Evolutionary conservation across 2,797 vertebrate species (phyloP), one percentile per base, ranked within the genome.

Genomic region (Gymnothorax javanicus): DNA sequence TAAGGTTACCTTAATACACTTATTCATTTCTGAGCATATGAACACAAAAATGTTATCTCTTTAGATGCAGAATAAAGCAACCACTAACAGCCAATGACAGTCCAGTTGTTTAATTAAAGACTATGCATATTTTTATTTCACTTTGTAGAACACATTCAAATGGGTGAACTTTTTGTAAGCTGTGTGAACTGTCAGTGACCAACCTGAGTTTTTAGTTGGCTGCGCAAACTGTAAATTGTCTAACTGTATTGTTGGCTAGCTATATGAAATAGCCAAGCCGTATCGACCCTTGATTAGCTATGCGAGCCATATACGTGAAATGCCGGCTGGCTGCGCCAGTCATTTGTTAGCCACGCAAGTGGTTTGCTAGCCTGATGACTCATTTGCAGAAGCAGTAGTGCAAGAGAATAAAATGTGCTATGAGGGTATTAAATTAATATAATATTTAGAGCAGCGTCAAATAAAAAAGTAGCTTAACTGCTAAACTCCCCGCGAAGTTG

Each of bases 391-490:
- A 2, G 33, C 33, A 43, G 33, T 1, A 43, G 33, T 43, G 33
- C 56, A 83, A 59, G 56, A 27, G 52, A 13, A 27, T 13, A 13
- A 77, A 71, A 85, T 57, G 84, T 71, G 64, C 67, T 56, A 13
- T 7, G 5, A 54, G 11, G 84, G 33, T 69, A 87, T 73, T 73
- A 73, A 57, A 83, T 69, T 82, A 59, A 83, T 73, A 59, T 59
- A 50, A 87, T 58, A 15, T 83, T 69, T 83, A 58, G 57, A 13
- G 20, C 25, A 13, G 56, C n/a, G 58, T 83, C 15, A 52, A 59
- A 81, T 23, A 52, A 59, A 62, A 62, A 57, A 58, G 11, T 86
- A 56, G 12, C 71, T 75, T 85, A 85, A 83, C 54, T 57, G 52
- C 12, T 27, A 83, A 59, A 33, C 73, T 71, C 23, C 54, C 27